Evolutionary conservation across 2,888 invertebrate genomes (phyloP).

Genomic region (Philhelius pedissequus): DNA sequence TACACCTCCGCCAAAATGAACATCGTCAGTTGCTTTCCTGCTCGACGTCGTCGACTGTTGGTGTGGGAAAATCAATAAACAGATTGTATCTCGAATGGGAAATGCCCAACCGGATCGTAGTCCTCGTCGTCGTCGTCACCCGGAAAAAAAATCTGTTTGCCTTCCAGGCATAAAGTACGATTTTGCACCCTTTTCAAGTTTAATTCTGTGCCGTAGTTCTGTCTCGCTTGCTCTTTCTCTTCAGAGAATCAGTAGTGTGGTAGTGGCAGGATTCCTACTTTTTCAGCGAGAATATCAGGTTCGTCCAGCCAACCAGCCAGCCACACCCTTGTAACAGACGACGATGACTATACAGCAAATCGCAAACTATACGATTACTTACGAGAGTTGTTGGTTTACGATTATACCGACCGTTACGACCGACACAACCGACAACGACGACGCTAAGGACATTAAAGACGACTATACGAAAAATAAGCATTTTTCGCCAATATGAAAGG

Average conservation of each 20-base stretch:
- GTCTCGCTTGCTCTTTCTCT: neutral
- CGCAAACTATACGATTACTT: conserved; percentile 11
- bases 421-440: neutral
- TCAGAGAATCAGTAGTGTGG: neutral
- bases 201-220: neutral
- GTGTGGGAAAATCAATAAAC: conserved; percentile 61
- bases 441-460: conserved; percentile 30
- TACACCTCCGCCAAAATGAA: conserved; percentile 8
- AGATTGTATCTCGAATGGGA: conserved; percentile 61
- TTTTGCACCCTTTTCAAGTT: conserved; percentile 37
- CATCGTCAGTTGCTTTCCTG: conserved; percentile 28
- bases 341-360: neutral
- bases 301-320: conserved; percentile 43
- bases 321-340: conserved; percentile 60
- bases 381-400: too few relatives aligned
- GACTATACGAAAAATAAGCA: conserved; percentile 22
- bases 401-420: too few relatives aligned
- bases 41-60: too few relatives aligned
- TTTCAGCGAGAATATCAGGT: conserved; percentile 16
- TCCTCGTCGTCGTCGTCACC: conserved; percentile 19
- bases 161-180: conserved; percentile 50
- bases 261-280: conserved; percentile 17
- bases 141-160: conserved; percentile 35
- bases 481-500: conserved; percentile 23
- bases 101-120: conserved; percentile 35